Conservation (phyloP, 2,888 invertebrate species). For the Slavum lentiscoides region DNA sequence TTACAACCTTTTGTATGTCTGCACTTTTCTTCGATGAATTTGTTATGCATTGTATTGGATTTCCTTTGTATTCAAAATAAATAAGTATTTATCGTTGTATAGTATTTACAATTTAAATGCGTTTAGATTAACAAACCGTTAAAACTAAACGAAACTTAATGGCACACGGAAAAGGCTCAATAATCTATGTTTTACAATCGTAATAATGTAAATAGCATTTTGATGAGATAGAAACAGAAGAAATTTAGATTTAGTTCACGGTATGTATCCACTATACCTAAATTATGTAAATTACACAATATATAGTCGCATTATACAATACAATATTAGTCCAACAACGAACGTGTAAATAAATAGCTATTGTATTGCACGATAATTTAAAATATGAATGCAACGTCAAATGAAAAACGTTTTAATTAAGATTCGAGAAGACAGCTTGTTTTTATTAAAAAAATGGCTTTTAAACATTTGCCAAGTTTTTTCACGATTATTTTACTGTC, state of each 20-base stretch:
- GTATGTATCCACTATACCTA: not conserved
- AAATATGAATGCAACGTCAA: too few species aligned
- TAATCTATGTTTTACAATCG: not conserved
- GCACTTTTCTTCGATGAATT: conserved; percentile 17
- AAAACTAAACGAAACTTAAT: not conserved
- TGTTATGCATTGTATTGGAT: conserved; percentile 35
- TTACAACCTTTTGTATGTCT: conserved; percentile 20
- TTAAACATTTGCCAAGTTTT: too few species aligned
- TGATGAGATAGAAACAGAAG: not conserved
- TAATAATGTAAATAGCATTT: not conserved
- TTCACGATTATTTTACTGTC: too few species aligned
- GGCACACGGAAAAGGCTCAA: not conserved
- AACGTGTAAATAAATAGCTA: too few species aligned
- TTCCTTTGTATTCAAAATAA: conserved; percentile 19
- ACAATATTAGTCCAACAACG: too few species aligned
- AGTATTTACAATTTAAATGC: not conserved
- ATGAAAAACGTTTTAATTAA: too few species aligned
- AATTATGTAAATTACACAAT: not conserved
- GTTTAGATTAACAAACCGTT: not conserved
- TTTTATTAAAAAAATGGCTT: too few species aligned
- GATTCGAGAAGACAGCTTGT: too few species aligned
- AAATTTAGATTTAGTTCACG: not conserved
- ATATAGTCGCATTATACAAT: not conserved
- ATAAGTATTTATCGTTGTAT: not conserved
- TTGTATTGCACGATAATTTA: too few species aligned